Evolutionary conservation across 1,140 invertebrate species (phyloP).

Genomic region (Chironomus striatipennis): DNA sequence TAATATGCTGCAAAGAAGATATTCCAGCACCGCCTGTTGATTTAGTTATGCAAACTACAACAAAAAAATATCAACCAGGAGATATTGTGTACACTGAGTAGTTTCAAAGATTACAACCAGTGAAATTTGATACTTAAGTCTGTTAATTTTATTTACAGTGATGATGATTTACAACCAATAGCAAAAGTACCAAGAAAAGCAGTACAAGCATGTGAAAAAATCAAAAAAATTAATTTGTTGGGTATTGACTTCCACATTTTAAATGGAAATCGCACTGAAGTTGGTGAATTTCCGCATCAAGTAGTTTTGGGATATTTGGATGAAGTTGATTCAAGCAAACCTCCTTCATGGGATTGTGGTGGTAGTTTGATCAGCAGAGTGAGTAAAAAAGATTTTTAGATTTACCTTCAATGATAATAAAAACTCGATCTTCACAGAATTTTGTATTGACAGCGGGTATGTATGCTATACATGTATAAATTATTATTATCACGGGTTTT

Average conservation of each 20-base stretch:
- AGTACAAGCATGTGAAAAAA: not conserved
- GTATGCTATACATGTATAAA: not conserved
- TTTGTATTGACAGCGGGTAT: constrained; percentile 1
- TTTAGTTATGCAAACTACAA: not conserved
- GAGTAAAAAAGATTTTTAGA: not conserved
- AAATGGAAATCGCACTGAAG: not conserved
- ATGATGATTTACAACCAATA: not conserved
- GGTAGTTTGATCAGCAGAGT: constrained; percentile 2
- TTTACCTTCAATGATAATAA: not conserved
- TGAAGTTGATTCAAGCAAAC: not conserved
- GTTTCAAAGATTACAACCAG: too few relatives aligned
- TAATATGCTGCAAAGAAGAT: constrained; percentile 19
- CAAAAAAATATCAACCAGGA: not conserved
- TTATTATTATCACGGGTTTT: not conserved
- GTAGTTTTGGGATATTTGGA: constrained; percentile 20
- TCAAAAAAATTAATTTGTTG: not conserved
- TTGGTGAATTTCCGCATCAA: constrained; percentile 37
- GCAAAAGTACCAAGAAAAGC: not conserved
- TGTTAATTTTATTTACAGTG: too few relatives aligned
- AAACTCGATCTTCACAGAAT: not conserved
- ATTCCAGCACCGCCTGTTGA: not conserved
- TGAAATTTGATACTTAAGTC: too few relatives aligned
- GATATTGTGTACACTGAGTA: not conserved
- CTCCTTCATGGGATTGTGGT: not conserved
- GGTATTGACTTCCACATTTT: not conserved